Base-by-base conservation (phyloP, 2,113 vertebrate species). In the Oenanthe oenanthe region DNA sequence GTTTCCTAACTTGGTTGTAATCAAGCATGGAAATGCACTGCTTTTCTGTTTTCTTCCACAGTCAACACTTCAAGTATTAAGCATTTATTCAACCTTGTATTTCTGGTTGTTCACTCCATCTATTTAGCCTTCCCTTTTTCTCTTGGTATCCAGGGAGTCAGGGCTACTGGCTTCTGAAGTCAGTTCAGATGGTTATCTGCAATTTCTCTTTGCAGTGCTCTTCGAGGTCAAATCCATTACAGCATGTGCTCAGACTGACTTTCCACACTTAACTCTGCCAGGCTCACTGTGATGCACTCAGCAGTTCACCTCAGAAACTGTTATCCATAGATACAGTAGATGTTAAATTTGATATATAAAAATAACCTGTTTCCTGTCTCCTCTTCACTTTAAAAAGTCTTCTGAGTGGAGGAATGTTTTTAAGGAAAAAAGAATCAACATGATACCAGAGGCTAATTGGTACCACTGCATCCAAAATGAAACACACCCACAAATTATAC, bases 151-250 rank as follows among this genome's bases (percentile, higher is more conserved):
- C 88, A 91, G 72, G 90, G 93, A 97, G 91, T 97, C 92, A 91
- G 96, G 94, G 94, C 96, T 97, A 97, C 94, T 96, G 97, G 92
- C 93, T 94, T 96, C 96, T 95, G 89, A 97, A 98, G 96, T 97
- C 92, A 94, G 97, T 97, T 98, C 96, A 97, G 96, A 97, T 97
- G 96, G 97, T 97, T 98, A 97, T 98, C 98, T 97, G 96, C 96
- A 97, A 96, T 97, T 97, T 98, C 98, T 98, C 93, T 97, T 96
- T 97, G 92, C 91, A 96, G 95, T 91, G 96, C 85, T 97, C 97
- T 97, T 96, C 3, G 80, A 97, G 98, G 97, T 98, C 98, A 98
- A 98, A 98, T 97, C 96, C 94, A 98, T 98, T 98, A 98, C 92
- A 97, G 94, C 71, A 25, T 95, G 65, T 93, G 88, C 92, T 97